These are phyloP conservation scores for Microtus richardsoni DNA, from an alignment of 2,113 vertebrate species.

Conservation along the genomic window DNA sequence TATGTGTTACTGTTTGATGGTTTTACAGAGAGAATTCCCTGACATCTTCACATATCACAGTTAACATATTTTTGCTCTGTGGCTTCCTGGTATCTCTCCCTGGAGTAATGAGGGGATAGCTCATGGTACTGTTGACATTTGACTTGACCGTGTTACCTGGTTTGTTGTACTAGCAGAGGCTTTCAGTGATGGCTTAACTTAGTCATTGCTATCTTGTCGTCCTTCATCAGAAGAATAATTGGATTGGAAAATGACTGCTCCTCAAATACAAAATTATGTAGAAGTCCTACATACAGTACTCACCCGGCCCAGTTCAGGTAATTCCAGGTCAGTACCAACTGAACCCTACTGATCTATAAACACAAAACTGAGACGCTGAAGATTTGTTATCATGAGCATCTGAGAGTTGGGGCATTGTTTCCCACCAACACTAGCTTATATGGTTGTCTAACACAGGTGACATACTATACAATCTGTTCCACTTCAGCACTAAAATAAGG, in stretches of 20 bases:
- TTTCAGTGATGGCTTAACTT: background rate
- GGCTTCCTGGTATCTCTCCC: background rate
- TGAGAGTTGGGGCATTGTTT: background rate
- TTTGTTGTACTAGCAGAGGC: background rate
- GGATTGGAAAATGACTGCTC: background rate
- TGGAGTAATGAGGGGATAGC: background rate
- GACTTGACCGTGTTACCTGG: background rate
- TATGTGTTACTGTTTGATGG: background rate
- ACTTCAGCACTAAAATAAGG: background rate
- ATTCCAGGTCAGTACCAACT: background rate
- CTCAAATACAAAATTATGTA: slow-evolving; percentile 29
- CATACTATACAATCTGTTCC: background rate
- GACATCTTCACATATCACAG: background rate
- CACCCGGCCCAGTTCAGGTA: background rate
- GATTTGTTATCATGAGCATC: background rate
- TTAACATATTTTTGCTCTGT: background rate
- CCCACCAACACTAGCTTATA: background rate
- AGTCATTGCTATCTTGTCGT: background rate
- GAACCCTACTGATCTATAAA: background rate
- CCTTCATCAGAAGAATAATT: background rate
- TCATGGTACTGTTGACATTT: background rate
- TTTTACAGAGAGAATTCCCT: background rate
- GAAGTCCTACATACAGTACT: background rate
- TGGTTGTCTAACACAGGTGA: background rate
- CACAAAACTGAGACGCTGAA: background rate